A percentile compares a stretch with the other conserved stretches of the same genome.
Evolutionary conservation across 35 echinoderm and acorn worm species (phyloP).

Genomic region (Antedon bifida): DNA sequence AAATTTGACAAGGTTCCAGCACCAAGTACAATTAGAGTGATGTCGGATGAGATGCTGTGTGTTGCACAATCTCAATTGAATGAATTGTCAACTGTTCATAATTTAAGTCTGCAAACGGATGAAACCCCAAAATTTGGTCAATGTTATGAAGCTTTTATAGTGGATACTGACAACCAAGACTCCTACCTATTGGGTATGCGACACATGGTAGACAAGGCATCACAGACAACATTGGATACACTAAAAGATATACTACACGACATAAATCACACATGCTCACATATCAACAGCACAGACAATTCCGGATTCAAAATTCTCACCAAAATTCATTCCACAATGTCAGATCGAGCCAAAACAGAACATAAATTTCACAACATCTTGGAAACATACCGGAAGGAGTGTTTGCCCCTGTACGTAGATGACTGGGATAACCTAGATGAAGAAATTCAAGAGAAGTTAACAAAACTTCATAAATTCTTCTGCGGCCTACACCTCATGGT

Average conservation of each 20-base stretch:
- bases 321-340: conserved; percentile 6
- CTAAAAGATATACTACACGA: conserved; percentile 17
- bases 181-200: conserved; percentile 22
- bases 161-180: not conserved
- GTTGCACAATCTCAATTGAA: conserved; percentile 3
- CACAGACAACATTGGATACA: conserved; percentile 11
- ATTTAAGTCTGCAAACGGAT: conserved; percentile 6
- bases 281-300: not conserved
- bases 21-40: not conserved
- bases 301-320: conserved; percentile 15
- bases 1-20: not conserved
- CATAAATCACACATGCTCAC: conserved; percentile 7
- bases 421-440: not conserved
- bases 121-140: conserved; percentile 17
- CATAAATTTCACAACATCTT: conserved; percentile 1
- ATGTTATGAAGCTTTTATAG: conserved; percentile 20
- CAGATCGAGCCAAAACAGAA: conserved; percentile 13
- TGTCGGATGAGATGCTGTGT: not conserved
- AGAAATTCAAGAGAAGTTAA: not conserved
- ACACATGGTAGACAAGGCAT: conserved; percentile 14
- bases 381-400: not conserved
- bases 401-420: not conserved
- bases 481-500: conserved; percentile 17
- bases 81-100: not conserved
- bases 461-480: conserved; percentile 10